Percentiles rank a stretch among this genome's conserved stretches.
Conservation (phyloP, 2,113 vertebrate genomes). For the Psittacara wagleri region DNA sequence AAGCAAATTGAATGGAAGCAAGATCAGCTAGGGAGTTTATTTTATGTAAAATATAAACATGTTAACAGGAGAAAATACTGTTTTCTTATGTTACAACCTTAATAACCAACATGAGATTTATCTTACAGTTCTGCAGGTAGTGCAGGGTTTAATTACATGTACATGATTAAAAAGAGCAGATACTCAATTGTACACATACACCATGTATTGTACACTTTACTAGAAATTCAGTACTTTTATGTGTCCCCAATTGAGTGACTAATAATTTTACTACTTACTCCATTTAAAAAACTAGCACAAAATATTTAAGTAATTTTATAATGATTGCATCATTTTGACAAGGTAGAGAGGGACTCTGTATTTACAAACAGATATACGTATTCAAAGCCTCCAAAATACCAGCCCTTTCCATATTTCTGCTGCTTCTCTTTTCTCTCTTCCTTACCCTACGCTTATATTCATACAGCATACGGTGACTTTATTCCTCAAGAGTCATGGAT, state of each 20-base stretch:
- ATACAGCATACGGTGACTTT: not conserved
- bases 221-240: not conserved
- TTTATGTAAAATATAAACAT: conserved; percentile 66
- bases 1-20: conserved; percentile 3
- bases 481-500: not conserved
- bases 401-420: not conserved
- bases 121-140: conserved; percentile 28
- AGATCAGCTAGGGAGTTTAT: conserved; percentile 41
- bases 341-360: not conserved
- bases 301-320: conserved; percentile 21
- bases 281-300: conserved; percentile 41
- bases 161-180: conserved; percentile 25
- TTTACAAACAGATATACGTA: conserved; percentile 10
- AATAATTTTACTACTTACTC: not conserved
- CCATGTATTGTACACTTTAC: not conserved
- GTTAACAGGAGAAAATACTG: conserved; percentile 53
- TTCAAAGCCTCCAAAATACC: not conserved
- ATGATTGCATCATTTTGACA: not conserved
- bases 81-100: conserved; percentile 59
- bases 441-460: not conserved
- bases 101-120: conserved; percentile 42
- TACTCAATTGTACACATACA: not conserved
- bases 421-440: not conserved
- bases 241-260: not conserved
- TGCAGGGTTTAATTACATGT: not conserved